phyloP scores from a whole-genome alignment of 2,888 invertebrate genomes.

The Paralinhomoeus sp. region DNA sequence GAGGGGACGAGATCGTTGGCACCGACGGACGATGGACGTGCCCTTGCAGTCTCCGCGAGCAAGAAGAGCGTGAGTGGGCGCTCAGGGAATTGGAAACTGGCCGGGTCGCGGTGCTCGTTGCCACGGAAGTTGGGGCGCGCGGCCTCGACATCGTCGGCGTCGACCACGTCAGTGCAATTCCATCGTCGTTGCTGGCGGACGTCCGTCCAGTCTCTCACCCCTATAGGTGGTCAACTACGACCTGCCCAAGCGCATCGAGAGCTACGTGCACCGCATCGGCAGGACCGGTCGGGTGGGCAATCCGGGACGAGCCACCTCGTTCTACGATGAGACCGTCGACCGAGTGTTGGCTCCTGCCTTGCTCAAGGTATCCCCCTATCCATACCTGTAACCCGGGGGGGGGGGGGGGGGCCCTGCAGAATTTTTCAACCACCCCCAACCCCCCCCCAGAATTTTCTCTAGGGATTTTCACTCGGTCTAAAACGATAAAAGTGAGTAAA shows the following conservation, averaged over 20 bases:
- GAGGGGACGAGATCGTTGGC: no score
- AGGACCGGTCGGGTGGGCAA: constrained; percentile 33
- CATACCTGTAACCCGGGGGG: no score
- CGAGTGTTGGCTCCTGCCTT: constrained; percentile 32
- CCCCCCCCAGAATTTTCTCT: no score
- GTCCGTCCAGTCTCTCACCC: constrained; percentile 38
- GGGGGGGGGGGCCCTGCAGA: no score
- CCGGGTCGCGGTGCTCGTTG: constrained; percentile 40
- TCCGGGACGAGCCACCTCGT: constrained; percentile 29
- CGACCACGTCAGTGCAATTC: constrained; percentile 25
- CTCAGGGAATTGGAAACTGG: constrained; percentile 54
- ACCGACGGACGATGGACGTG: no score
- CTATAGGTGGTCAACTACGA: constrained; percentile 33
- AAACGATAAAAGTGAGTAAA: no score
- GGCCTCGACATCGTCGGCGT: no score
- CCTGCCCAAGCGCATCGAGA: constrained; percentile 29
- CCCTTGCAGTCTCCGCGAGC: constrained; percentile 36
- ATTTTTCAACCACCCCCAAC: no score
- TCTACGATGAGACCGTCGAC: constrained; percentile 42
- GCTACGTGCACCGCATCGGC: constrained; percentile 34
- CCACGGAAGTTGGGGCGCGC: constrained; percentile 77
- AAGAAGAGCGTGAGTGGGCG: constrained; percentile 47
- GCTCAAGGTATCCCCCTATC: constrained; percentile 5
- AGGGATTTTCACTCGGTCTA: no score
- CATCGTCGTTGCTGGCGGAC: constrained; percentile 40